Evolutionary conservation across 2,113 vertebrate genomes (phyloP).

Genomic region (Myodes glareolus): DNA sequence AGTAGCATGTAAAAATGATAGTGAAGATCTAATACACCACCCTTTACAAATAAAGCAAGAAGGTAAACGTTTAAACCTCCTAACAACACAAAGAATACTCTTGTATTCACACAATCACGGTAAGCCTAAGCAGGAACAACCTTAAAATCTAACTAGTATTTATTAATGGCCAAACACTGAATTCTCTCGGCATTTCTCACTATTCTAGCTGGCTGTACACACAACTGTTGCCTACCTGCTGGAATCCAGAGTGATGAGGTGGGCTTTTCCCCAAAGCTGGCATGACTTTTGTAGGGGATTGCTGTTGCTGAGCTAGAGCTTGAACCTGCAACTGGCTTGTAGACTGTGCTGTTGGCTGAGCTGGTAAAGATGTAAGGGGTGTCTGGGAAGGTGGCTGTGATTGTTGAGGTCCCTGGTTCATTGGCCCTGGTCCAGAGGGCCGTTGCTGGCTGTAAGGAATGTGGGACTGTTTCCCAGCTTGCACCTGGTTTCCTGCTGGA

Average conservation of each 20-base stretch:
- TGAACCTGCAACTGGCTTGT: slow-evolving; percentile 94
- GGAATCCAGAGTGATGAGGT: slow-evolving; percentile 93
- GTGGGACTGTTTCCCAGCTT: slow-evolving; percentile 96
- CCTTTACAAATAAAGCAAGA: slow-evolving; percentile 1
- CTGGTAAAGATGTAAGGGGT: slow-evolving; percentile 88
- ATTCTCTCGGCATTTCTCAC: not conserved
- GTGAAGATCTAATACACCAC: not conserved
- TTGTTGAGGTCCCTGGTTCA: slow-evolving; percentile 92
- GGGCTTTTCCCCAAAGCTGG: slow-evolving; percentile 95
- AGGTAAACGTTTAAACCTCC: not conserved
- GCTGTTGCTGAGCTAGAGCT: slow-evolving; percentile 90
- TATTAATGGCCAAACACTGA: not conserved
- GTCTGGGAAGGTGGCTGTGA: slow-evolving; percentile 89
- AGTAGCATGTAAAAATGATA: not conserved
- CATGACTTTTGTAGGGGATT: slow-evolving; percentile 93
- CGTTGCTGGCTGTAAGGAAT: slow-evolving; percentile 99
- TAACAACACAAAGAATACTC: not conserved
- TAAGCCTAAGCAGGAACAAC: not conserved
- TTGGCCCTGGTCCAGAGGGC: slow-evolving; percentile 94
- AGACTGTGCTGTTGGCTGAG: slow-evolving; percentile 92
- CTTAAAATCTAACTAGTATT: not conserved
- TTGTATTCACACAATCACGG: not conserved
- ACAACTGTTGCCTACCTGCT: slow-evolving; percentile 89
- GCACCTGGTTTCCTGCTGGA: slow-evolving; percentile 91
- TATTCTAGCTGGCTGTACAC: not conserved